Evolutionary conservation across 53 echinoderm and acorn worm species (phyloP).

Genomic region (Crossaster papposus): DNA sequence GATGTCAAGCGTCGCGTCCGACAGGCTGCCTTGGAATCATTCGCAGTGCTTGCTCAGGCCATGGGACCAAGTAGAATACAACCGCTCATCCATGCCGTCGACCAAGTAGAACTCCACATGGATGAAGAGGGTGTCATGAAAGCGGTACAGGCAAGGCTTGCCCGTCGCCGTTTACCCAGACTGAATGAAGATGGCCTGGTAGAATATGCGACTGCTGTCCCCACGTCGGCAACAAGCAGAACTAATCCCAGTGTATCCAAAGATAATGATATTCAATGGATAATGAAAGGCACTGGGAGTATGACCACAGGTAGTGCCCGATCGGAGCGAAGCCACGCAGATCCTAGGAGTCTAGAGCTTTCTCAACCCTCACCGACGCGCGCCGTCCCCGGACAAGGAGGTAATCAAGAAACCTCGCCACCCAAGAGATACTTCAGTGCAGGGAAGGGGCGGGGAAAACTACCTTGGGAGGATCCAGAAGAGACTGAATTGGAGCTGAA

Average conservation of each 20-base stretch:
- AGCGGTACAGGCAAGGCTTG: slow-evolving; percentile 96
- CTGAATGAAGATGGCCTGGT: slow-evolving; percentile 90
- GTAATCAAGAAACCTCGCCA: slow-evolving; percentile 71
- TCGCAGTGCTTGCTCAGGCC: slow-evolving; percentile 96
- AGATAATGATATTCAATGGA: slow-evolving; percentile 86
- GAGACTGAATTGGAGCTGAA: slow-evolving; percentile 73
- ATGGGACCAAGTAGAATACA: slow-evolving; percentile 93
- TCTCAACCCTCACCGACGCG: slow-evolving; percentile 86
- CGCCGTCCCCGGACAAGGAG: slow-evolving; percentile 47
- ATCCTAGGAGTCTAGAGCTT: slow-evolving; percentile 79
- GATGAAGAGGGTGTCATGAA: slow-evolving; percentile 97
- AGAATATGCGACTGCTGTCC: slow-evolving; percentile 81
- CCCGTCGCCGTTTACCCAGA: slow-evolving; percentile 87
- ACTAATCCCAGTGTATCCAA: slow-evolving; percentile 65
- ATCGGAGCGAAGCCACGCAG: slow-evolving; percentile 64
- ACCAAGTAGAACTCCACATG: slow-evolving; percentile 88
- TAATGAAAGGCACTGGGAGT: slow-evolving; percentile 81
- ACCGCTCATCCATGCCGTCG: slow-evolving; percentile 96
- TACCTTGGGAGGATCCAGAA: slow-evolving; percentile 98
- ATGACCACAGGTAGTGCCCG: slow-evolving; percentile 70
- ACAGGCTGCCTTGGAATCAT: slow-evolving; percentile 87
- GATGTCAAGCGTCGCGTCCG: slow-evolving; percentile 89
- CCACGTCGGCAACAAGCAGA: slow-evolving; percentile 83
- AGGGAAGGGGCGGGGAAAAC: slow-evolving; percentile 87
- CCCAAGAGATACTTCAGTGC: slow-evolving; percentile 92